Percentiles rank a stretch among this genome's conserved stretches.
phyloP scores from a whole-genome alignment of 2,113 vertebrate species.

The Rhabdornis inornatus region DNA sequence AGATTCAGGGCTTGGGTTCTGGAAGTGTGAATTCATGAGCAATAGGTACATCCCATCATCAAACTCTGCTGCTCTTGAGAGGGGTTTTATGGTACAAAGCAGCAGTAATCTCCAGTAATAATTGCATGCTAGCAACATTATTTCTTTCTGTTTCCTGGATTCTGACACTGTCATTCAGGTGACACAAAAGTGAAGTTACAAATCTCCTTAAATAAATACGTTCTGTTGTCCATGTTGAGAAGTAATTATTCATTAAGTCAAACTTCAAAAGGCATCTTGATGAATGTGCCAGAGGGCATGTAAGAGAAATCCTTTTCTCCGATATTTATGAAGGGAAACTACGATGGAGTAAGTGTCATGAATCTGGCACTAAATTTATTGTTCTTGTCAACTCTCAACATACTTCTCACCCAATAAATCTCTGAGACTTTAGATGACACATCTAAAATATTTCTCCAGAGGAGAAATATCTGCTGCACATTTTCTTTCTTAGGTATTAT shows the following conservation, averaged over 20 bases:
- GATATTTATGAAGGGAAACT: constrained; percentile 58
- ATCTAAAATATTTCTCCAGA: constrained; percentile 22
- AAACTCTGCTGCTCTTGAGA: background rate
- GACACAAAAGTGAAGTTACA: constrained; percentile 13
- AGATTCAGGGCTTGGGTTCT: background rate
- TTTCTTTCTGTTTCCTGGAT: background rate
- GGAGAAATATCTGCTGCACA: constrained; percentile 8
- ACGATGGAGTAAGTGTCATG: background rate
- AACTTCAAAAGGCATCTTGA: constrained; percentile 37
- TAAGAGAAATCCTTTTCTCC: constrained; percentile 30
- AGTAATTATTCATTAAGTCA: constrained; percentile 46
- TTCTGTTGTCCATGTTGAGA: background rate
- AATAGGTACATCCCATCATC: background rate
- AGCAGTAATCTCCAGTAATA: background rate
- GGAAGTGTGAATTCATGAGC: background rate
- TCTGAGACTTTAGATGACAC: constrained; percentile 17
- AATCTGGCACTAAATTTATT: constrained; percentile 41
- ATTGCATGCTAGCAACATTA: background rate
- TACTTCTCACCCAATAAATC: constrained; percentile 54
- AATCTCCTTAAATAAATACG: constrained; percentile 23
- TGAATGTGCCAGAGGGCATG: background rate
- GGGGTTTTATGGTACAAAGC: background rate
- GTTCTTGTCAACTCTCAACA: constrained; percentile 34
- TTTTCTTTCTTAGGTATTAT: background rate
- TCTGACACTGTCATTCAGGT: background rate